These are phyloP conservation scores for Propsilocerus akamusi DNA, from an alignment of 1,140 invertebrate genomes.

Conservation along the genomic window DNA sequence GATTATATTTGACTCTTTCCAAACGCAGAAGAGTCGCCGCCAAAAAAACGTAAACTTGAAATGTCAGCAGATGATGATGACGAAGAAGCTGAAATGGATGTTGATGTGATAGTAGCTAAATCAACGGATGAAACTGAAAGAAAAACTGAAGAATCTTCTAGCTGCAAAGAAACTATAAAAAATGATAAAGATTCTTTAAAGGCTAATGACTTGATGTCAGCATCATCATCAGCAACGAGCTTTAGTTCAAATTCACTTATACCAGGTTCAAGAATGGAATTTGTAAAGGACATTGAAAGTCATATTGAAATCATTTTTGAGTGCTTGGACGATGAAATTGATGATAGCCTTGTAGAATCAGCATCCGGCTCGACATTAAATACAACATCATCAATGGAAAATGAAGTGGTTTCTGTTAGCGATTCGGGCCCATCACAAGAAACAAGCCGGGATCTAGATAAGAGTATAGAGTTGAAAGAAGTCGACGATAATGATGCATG, in stretches of 20 bases:
- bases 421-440: no score
- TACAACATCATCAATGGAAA: no score
- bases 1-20: neutral
- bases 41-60: neutral
- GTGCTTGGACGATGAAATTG: neutral
- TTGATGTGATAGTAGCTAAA: neutral
- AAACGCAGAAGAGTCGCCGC: neutral
- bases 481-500: no score
- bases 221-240: neutral
- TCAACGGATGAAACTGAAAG: neutral
- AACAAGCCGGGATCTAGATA: no score
- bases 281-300: neutral
- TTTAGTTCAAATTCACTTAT: neutral
- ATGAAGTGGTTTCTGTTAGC: no score
- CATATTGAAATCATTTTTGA: conserved; percentile 1
- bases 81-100: neutral
- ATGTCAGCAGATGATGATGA: neutral
- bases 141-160: neutral
- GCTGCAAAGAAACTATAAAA: neutral
- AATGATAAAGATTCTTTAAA: neutral
- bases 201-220: neutral
- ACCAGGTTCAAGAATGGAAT: neutral
- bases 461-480: no score
- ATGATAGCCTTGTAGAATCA: no score
- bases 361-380: no score